Evolutionary conservation across 2,797 vertebrate species (phyloP), one percentile per base, ranked within the genome.

Genomic region (Hydrolagus colliei): DNA sequence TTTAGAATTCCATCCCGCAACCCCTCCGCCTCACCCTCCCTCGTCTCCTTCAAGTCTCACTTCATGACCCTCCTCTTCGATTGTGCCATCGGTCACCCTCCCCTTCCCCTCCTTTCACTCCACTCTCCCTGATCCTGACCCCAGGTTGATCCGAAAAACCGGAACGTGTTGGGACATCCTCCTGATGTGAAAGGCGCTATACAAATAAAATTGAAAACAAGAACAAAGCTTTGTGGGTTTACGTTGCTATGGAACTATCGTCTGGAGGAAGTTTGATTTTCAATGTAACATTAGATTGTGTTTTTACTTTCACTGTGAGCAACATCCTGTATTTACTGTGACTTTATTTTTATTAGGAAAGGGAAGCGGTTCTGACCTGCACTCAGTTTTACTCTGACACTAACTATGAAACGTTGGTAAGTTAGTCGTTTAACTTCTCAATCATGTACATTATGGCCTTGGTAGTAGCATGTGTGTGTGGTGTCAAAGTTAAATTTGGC

Each of bases 351-450:
- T 92, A 90, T 11, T 87, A 93, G 92, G 90, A 94, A 92, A 95
- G 95, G 88, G 94, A 92, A 88, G 93, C 92, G 86, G 87, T 94
- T 88, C 91, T 99, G 90, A 95, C 93, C 87, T 97, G 97, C 89
- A 88, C 97, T 86, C 97, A 99, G 92, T 99, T 99, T 92, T 95
- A 93, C 90, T 89, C 92, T 18, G 91, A 91, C 89, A 93, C 91
- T 86, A 94, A 90, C 87, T 97, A 94, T 89, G 95, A 94, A 87
- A 93, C 92, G 86, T 89, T 95, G 94, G 98, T 98, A 93, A 93
- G 95, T 92, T 71, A 6, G 72, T 72, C 75, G 7, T 85, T 14
- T 52, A 35, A 20, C 78, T 67, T 80, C 77, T 85, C 41, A 52
- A 52, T 52, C 41, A 52, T 52, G 41, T 6, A 52, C 6, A 6